Conservation (phyloP, 2,113 vertebrate species). For the Picathartes gymnocephalus region DNA sequence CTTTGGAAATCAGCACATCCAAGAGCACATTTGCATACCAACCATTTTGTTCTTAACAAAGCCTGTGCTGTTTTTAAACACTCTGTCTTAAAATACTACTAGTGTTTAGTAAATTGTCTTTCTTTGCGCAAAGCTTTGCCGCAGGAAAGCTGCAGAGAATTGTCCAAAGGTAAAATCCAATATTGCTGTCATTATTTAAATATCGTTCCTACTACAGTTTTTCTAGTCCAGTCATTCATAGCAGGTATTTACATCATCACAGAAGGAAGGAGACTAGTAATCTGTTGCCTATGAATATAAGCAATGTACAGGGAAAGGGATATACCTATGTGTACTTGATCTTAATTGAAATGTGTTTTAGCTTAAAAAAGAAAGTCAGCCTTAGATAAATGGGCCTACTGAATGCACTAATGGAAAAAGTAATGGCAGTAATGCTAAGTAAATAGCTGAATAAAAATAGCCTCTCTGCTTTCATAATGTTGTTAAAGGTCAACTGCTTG, state of each 20-base stretch:
- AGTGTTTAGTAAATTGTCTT: slow-evolving; percentile 78
- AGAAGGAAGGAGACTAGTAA: background rate
- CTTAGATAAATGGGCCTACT: background rate
- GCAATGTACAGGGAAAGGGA: background rate
- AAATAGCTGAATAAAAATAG: slow-evolving; percentile 38
- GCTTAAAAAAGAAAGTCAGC: background rate
- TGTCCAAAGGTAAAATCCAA: slow-evolving; percentile 80
- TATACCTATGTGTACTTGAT: background rate
- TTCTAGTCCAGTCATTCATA: background rate
- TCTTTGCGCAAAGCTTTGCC: slow-evolving; percentile 83
- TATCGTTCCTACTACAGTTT: slow-evolving; percentile 22
- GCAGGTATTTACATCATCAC: background rate
- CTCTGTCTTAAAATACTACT: slow-evolving; percentile 34
- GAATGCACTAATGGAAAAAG: slow-evolving; percentile 36
- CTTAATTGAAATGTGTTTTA: background rate
- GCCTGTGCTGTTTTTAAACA: slow-evolving; percentile 49
- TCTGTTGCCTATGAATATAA: background rate
- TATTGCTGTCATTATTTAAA: slow-evolving; percentile 59
- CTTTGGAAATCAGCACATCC: background rate
- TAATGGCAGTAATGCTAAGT: slow-evolving; percentile 12
- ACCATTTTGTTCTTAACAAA: slow-evolving; percentile 14
- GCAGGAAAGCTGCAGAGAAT: slow-evolving; percentile 80
- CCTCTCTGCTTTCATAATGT: slow-evolving; percentile 4
- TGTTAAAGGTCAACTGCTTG: slow-evolving; percentile 38
- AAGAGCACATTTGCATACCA: background rate